Conservation (phyloP, 1,140 invertebrate species). For the Drosophila sulfurigaster region DNA sequence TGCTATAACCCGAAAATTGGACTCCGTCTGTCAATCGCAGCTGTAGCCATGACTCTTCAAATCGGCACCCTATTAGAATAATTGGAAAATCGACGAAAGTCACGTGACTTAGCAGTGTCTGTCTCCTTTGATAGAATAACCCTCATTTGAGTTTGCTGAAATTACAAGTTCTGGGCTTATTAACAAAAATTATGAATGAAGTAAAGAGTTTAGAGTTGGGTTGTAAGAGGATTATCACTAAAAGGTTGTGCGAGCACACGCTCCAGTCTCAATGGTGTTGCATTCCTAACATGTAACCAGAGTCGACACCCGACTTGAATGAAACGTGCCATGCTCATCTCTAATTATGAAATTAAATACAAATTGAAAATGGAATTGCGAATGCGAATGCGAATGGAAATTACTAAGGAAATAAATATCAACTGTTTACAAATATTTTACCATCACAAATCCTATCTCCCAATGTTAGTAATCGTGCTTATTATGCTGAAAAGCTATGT, state of each 20-base stretch:
- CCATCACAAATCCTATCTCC: constrained; percentile 8
- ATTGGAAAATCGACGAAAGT: constrained; percentile 38
- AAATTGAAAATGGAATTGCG: constrained; percentile 52
- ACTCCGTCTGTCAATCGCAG: constrained; percentile 20
- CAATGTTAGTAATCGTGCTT: no score
- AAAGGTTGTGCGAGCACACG: constrained; percentile 37
- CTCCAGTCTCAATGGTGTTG: constrained; percentile 40
- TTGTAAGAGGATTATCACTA: constrained; percentile 73
- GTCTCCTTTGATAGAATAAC: not conserved
- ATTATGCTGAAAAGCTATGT: constrained; percentile 32
- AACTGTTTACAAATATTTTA: constrained; percentile 22
- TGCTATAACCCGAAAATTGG: not conserved
- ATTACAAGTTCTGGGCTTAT: constrained; percentile 16
- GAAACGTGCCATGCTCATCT: constrained; percentile 63
- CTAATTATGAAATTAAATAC: constrained; percentile 81
- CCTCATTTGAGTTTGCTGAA: constrained; percentile 6
- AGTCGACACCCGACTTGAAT: constrained; percentile 15
- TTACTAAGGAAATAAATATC: constrained; percentile 47
- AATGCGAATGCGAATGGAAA: constrained; percentile 11
- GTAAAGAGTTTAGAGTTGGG: constrained; percentile 44
- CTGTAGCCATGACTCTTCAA: constrained; percentile 35
- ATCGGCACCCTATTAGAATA: constrained; percentile 42
- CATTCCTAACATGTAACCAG: constrained; percentile 59
- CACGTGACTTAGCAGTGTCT: constrained; percentile 39
- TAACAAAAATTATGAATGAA: constrained; percentile 50